Evolutionary conservation across 1,140 invertebrate species (phyloP).

Genomic region (Drosophila aff.): DNA sequence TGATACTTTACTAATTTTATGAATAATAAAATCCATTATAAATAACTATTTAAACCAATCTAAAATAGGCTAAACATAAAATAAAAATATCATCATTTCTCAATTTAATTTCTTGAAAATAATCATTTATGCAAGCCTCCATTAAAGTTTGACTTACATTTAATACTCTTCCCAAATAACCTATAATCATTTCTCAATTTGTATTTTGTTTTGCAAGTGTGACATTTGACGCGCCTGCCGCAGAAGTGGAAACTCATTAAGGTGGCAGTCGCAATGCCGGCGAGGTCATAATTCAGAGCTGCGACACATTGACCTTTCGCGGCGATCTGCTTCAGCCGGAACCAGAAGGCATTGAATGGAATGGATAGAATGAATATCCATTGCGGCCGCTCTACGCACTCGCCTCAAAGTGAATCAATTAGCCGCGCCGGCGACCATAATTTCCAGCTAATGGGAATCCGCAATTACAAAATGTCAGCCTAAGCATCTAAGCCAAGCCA

Average conservation of each 20-base stretch:
- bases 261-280: slow-evolving; percentile 57
- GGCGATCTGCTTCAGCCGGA: slow-evolving; percentile 35
- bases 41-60: too few relatives aligned
- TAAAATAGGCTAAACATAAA: too few relatives aligned
- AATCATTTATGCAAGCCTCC: too few relatives aligned
- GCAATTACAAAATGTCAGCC: slow-evolving; percentile 65
- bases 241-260: slow-evolving; percentile 70
- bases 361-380: slow-evolving; percentile 29
- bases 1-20: too few relatives aligned
- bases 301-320: slow-evolving; percentile 75
- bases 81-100: too few relatives aligned
- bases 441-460: slow-evolving; percentile 51
- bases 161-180: slow-evolving; percentile 13
- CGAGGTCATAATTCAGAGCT: slow-evolving; percentile 71
- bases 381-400: slow-evolving; percentile 49
- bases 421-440: slow-evolving; percentile 52
- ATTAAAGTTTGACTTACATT: not conserved
- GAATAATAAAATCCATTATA: too few relatives aligned
- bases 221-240: slow-evolving; percentile 48
- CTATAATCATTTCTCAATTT: not conserved
- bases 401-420: slow-evolving; percentile 65
- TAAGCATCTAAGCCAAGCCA: slow-evolving; percentile 10
- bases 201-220: slow-evolving; percentile 13
- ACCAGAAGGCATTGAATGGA: slow-evolving; percentile 14
- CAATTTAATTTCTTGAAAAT: too few relatives aligned